These are phyloP conservation scores for Tetramorium parvispinum DNA, from an alignment of 1,140 invertebrate species.

Conservation along the genomic window DNA sequence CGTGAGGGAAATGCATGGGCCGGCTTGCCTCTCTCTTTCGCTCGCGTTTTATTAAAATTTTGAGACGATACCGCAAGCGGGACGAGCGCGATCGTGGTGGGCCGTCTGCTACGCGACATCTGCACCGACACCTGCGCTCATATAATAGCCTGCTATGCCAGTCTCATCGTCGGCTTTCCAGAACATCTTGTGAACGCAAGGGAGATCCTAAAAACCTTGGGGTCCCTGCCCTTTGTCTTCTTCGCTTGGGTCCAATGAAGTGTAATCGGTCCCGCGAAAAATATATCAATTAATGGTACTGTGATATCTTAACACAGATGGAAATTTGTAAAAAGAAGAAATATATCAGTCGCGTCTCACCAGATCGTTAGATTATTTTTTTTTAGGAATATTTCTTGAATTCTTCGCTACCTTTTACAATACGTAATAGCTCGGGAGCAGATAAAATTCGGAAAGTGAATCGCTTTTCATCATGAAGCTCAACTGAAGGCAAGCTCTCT, in stretches of 20 bases:
- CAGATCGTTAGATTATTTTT: not conserved
- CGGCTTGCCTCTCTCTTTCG: not conserved
- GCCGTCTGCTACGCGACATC: slow-evolving; percentile 74
- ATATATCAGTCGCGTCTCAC: not conserved
- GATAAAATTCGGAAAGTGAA: not conserved
- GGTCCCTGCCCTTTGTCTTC: slow-evolving; percentile 55
- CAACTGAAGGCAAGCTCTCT: not conserved
- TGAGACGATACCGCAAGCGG: slow-evolving; percentile 36
- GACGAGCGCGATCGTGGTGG: slow-evolving; percentile 13
- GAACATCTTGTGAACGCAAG: slow-evolving; percentile 67
- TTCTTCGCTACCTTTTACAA: not conserved
- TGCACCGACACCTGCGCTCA: slow-evolving; percentile 77
- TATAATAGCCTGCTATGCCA: slow-evolving; percentile 60
- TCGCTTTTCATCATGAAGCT: not conserved
- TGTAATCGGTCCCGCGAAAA: not conserved
- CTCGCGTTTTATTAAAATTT: slow-evolving; percentile 67
- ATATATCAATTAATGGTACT: not conserved
- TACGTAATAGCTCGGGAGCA: not conserved
- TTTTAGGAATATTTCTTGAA: not conserved
- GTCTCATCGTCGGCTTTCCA: slow-evolving; percentile 56
- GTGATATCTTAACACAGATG: too few relatives aligned
- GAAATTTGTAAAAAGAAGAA: not conserved
- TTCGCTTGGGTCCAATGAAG: not conserved
- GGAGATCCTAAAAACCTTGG: slow-evolving; percentile 10
- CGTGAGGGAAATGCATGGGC: slow-evolving; percentile 30